Evolutionary conservation across 1,140 invertebrate species (phyloP), one percentile per base, ranked within the genome.

Genomic region (Venustaconcha ellipsiformis): DNA sequence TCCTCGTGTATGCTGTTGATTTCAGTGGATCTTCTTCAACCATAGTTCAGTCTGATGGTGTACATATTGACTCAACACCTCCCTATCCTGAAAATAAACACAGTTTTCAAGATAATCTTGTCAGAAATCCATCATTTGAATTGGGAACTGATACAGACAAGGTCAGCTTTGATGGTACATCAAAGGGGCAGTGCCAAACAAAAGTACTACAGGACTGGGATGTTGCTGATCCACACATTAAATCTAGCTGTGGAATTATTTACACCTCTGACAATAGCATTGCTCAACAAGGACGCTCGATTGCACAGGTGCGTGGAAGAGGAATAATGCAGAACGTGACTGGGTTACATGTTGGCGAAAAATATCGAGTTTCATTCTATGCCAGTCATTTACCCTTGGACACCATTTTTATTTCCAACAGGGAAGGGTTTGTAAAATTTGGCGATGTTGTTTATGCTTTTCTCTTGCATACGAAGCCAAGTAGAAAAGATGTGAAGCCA

Each of bases 21-120:
- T 30, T 30, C 14, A 59, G 23, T 14, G 69, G 69, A 55, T 59
- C 59, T 55, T 30, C 56, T 15, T 70, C 69, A 60, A 57, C 37
- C 15, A 12, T 30, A 37, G 66, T 67, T 64, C 63, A 73, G 48
- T 83, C 82, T 56, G 72, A 83, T 72, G 82, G 82, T 17, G 57
- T 83, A 5, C 64, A 57, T 26, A 65, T 83, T 18, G 82, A 83
- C 58, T 66, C 63, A n/a, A 72, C 77, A 14, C 71, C 77, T 55
- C 79, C 82, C 1, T 17, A 23, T 2, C 58, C 37, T 58, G 18
- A 73, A 18, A 57, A 37, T 64, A 58, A 62, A 6, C 62, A 64
- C 20, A 67, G 66, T 17, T 69, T 57, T 23, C 70, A 62, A 23
- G 55, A 72, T 11, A 81, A 83, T 72, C 58, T 79, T 26, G 18